Base-by-base conservation (phyloP, 2,113 vertebrate genomes). In the Nansenia antarctica region DNA sequence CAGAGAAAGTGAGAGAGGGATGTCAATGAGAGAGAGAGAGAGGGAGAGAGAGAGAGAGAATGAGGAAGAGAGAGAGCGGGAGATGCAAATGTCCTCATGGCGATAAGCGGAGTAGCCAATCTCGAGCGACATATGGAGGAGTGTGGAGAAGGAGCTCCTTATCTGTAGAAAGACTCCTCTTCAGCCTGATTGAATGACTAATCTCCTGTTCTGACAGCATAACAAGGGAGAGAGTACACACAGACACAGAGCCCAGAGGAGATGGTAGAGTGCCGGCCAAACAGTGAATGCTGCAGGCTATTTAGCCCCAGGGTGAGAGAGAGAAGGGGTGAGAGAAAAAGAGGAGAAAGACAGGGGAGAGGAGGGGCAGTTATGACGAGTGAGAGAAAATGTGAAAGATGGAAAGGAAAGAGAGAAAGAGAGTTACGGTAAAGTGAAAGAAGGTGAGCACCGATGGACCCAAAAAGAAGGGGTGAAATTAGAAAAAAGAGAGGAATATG, bases 181-280 rank as follows among this genome's bases (percentile, higher is more conserved):
- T 87, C 81, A 86, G 81, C 71, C 78, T 89, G 85, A 91, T 85
- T 88, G 87, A 91, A 87, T 88, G 85, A 90, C 80, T 89, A 87
- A 87, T 91, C 87, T 89, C 62, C 68, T 66, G 71, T 81, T 83
- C 82, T 86, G 86, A 90, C 82, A 86, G 80, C 72, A 79, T 77
- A 85, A 82, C 81, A 85, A 83, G 77, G 65, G 72, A 73, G 67
- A 81, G 74, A 77, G 73, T 76, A 79, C 77, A 86, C 68, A 81
- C 79, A 81, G 76, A 84, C 79, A 79, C 74, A 71, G 55, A 71
- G 70, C 74, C 62, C 3, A n/a, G 62, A 79, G 78, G 76, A 82
- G 74, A 78, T 47, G 67, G 75, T 81, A 30, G 64, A 59, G 61
- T 73, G 55, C 73, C 42, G 62, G 63, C 60, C 74, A 62, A 52